A percentile compares a stretch with the other conserved stretches of the same genome.
phyloP scores from a whole-genome alignment of 2,888 invertebrate genomes.

The Caenorhabditis afra region DNA sequence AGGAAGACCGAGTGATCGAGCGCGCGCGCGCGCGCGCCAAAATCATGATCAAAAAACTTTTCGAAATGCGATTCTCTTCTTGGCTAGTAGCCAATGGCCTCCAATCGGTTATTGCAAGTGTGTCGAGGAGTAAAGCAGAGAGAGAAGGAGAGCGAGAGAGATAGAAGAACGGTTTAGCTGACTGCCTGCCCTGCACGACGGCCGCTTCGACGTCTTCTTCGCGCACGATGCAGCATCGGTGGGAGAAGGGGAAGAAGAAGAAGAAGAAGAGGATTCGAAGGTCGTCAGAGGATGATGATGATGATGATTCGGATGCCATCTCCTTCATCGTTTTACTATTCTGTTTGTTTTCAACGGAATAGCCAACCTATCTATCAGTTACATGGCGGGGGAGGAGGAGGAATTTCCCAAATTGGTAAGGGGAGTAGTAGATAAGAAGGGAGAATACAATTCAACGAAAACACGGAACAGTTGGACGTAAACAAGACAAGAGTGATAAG shows the following conservation, averaged over 20 bases:
- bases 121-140: not conserved
- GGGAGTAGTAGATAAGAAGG: no score
- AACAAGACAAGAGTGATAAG: no score
- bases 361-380: no score
- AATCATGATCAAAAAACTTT: not conserved
- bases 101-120: not conserved
- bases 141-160: not conserved
- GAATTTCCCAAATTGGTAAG: no score
- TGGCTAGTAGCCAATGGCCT: constrained; percentile 4
- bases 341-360: not conserved
- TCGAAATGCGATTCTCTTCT: not conserved
- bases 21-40: constrained; percentile 13
- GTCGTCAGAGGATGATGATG: no score
- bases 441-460: no score
- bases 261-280: not conserved
- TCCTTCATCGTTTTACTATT: not conserved
- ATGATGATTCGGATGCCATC: not conserved
- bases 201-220: not conserved
- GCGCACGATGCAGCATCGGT: no score
- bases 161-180: constrained; percentile 23
- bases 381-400: no score
- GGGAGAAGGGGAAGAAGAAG: not conserved
- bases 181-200: not conserved
- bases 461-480: no score
- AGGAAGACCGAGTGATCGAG: no score